Evolutionary conservation across 2,888 invertebrate species (phyloP).

Genomic region (Oscheius sp.): DNA sequence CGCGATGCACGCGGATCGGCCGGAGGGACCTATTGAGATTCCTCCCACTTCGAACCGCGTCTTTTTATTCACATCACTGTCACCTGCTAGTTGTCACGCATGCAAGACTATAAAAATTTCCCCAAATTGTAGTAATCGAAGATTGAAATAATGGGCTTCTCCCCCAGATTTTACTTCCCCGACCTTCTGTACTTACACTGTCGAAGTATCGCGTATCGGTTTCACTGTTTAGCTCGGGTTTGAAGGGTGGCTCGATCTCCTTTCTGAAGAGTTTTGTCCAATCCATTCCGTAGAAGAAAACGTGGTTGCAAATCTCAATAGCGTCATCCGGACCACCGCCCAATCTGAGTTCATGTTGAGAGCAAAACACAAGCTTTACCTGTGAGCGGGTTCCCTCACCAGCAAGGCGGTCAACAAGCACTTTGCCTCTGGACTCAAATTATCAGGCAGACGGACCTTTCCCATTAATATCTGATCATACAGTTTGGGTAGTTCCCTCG

Average conservation of each 20-base stretch:
- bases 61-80: too few species aligned
- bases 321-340: conserved; percentile 97
- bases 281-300: conserved; percentile 93
- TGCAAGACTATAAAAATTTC: too few species aligned
- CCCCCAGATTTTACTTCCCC: too few species aligned
- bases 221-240: conserved; percentile 85
- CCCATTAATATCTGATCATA: conserved; percentile 90
- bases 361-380: conserved; percentile 74
- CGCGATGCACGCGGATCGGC: too few species aligned
- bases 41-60: too few species aligned
- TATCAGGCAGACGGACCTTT: conserved; percentile 80
- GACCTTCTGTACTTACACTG: conserved; percentile 47
- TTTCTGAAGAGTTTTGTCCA: conserved; percentile 93
- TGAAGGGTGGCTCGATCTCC: conserved; percentile 84
- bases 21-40: too few species aligned
- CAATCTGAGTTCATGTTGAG: conserved; percentile 71
- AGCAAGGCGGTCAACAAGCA: conserved; percentile 88
- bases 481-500: conserved; percentile 92
- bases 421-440: conserved; percentile 87
- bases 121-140: too few species aligned
- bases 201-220: conserved; percentile 98
- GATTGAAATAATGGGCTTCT: too few species aligned
- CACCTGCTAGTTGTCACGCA: too few species aligned
- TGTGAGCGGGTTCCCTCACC: conserved; percentile 87
- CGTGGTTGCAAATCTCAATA: conserved; percentile 91